Base-by-base conservation (phyloP, 2,113 vertebrate genomes). In the Vidua chalybeata region DNA sequence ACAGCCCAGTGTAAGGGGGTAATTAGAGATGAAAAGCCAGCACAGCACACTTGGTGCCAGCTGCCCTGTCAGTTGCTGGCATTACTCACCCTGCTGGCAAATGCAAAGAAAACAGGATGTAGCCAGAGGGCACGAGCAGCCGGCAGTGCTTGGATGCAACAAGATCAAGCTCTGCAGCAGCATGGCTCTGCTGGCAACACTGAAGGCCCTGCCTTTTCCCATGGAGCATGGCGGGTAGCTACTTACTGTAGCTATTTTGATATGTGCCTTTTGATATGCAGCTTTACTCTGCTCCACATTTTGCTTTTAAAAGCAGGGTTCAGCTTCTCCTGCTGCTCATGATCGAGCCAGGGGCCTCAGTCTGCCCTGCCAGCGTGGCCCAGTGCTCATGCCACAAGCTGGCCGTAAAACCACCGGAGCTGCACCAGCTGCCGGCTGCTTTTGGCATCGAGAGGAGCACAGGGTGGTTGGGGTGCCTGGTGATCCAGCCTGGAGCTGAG, bases 21-120 rank as follows among this genome's bases (percentile, higher is more conserved):
- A 94, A 94, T 95, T 82, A 76, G 87, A 91, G 91, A 96, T 51
- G 71, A 92, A 94, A 93, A 94, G 89, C 74, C 89, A 85, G 74
- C 7, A 2, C 66, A 96, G 74, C 87, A 68, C 3, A 4, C 61
- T 84, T n/a, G 10, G 37, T 94, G 93, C 93, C 91, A 96, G 89
- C 91, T 95, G 84, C 81, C 69, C 71, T 45, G 66, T 75, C 91
- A 94, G 91, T 92, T 1, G 1, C 71, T 87, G 81, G 94, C 94
- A 85, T 79, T 89, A 72, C 55, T 91, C 81, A 84, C 5, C 1
- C 91, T 83, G 54, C 21, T 94, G 89, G 94, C 94, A 95, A 94
- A 61, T 6, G 41, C 77, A 89, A 87, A 81, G 77, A 81, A 96
- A 97, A 94, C 93, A 92, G 77, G 91, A 95, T 1, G 23, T 75